Evolutionary conservation across 2,888 invertebrate genomes (phyloP).

Genomic region (Nomada hirtipes): DNA sequence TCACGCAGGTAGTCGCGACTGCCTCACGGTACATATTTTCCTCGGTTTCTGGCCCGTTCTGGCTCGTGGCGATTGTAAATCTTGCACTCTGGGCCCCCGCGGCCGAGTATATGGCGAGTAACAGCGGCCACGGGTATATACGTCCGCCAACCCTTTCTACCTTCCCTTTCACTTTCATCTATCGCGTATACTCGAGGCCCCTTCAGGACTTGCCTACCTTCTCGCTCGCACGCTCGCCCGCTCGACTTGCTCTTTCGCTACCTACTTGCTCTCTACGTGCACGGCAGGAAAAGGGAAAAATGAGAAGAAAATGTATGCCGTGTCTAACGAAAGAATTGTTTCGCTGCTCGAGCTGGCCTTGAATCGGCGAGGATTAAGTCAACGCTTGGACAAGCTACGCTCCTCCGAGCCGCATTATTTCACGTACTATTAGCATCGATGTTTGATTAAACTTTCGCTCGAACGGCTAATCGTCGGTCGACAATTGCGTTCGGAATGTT

Average conservation of each 20-base stretch:
- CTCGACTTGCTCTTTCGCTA: conserved; percentile 42
- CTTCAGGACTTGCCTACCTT: conserved; percentile 64
- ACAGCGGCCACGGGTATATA: conserved; percentile 70
- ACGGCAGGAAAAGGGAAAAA: conserved; percentile 58
- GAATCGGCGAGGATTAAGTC: conserved; percentile 40
- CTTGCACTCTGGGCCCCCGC: conserved; percentile 67
- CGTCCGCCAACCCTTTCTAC: conserved; percentile 82
- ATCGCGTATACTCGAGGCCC: conserved; percentile 75
- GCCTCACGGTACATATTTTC: conserved; percentile 64
- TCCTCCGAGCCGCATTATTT: conserved; percentile 1
- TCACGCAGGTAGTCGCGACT: conserved; percentile 53
- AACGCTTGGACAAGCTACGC: conserved; percentile 9
- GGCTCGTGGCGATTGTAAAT: conserved; percentile 77
- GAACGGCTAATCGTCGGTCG: too few relatives aligned
- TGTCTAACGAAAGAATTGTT: conserved; percentile 53
- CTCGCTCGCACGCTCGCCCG: conserved; percentile 48
- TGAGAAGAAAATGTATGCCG: conserved; percentile 46
- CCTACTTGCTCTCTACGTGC: conserved; percentile 79
- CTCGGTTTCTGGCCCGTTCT: conserved; percentile 66
- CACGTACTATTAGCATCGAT: neutral
- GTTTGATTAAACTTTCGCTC: neutral
- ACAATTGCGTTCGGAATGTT: too few relatives aligned
- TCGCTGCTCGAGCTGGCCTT: conserved; percentile 41
- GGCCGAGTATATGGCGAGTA: conserved; percentile 66
- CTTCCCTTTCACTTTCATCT: conserved; percentile 84